Conservation (phyloP, 2,797 vertebrate species). For the Acanthis flammea region DNA sequence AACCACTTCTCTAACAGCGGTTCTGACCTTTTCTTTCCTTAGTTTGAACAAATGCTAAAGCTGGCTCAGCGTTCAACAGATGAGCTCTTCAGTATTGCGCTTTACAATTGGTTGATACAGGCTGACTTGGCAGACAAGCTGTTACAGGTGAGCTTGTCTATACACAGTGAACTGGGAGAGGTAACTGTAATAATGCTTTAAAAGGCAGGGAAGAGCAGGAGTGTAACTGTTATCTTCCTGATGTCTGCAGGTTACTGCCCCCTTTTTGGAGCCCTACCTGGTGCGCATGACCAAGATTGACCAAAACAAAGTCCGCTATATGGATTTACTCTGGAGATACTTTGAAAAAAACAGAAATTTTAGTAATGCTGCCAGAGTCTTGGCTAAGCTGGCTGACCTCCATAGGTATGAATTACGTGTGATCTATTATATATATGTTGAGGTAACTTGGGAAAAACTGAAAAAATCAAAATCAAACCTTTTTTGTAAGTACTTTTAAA, state of each 20-base stretch:
- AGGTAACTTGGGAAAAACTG: not conserved
- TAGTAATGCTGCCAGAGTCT: constrained; percentile 90
- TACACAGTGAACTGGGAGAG: not conserved
- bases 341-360: constrained; percentile 96
- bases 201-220: not conserved
- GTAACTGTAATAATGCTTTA: not conserved
- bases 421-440: not conserved
- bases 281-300: constrained; percentile 95
- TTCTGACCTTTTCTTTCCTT: constrained; percentile 1
- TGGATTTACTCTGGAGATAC: constrained; percentile 97
- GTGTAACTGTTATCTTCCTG: not conserved
- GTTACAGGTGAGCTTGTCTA: constrained; percentile 83
- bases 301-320: constrained; percentile 94
- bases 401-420: constrained; percentile 82
- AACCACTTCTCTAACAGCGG: not conserved
- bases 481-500: not conserved
- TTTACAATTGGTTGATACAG: constrained; percentile 98
- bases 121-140: constrained; percentile 93
- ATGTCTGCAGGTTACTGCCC: constrained; percentile 86
- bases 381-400: constrained; percentile 92
- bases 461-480: not conserved
- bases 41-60: constrained; percentile 96
- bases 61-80: constrained; percentile 93
- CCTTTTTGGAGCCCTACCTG: constrained; percentile 92
- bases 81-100: constrained; percentile 95